phyloP scores from a whole-genome alignment of 2,888 invertebrate species.

The Lepidocyrtinus sp. region DNA sequence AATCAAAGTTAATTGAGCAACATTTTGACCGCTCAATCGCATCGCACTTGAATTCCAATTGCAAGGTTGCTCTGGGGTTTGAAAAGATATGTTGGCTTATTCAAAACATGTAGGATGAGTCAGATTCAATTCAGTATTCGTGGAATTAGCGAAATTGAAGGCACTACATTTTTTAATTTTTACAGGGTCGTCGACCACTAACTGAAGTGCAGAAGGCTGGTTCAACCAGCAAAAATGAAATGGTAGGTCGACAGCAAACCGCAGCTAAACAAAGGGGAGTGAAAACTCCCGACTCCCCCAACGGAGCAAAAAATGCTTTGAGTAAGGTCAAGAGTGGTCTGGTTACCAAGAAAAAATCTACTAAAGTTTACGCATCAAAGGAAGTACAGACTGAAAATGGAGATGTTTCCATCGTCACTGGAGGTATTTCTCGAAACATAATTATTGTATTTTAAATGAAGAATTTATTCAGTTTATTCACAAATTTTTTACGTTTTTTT shows the following conservation, averaged over 20 bases:
- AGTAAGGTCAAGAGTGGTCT: conserved; percentile 47
- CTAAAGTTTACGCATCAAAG: conserved; percentile 21
- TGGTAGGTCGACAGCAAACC: conserved; percentile 58
- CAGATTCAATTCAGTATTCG: background rate
- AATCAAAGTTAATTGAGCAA: background rate
- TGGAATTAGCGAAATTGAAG: background rate
- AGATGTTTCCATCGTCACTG: conserved; percentile 60
- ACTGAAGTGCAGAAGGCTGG: conserved; percentile 46
- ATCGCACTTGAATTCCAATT: too few relatives aligned
- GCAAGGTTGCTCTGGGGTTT: background rate
- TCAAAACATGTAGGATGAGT: background rate
- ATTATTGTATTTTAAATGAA: background rate
- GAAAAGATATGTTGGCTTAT: background rate
- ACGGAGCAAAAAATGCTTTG: conserved; percentile 35
- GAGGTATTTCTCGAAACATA: conserved; percentile 40
- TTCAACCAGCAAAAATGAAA: conserved; percentile 49
- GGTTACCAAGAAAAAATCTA: conserved; percentile 43
- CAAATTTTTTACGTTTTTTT: conserved; percentile 13
- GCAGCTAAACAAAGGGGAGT: conserved; percentile 26
- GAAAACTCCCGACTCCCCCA: conserved; percentile 31
- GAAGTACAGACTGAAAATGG: conserved; percentile 59
- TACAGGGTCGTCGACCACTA: conserved; percentile 44
- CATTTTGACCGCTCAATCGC: too few relatives aligned
- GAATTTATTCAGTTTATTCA: background rate
- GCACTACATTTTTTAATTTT: background rate